Evolutionary conservation across 2,888 invertebrate species (phyloP).

Genomic region (Phymatocera aterrima): DNA sequence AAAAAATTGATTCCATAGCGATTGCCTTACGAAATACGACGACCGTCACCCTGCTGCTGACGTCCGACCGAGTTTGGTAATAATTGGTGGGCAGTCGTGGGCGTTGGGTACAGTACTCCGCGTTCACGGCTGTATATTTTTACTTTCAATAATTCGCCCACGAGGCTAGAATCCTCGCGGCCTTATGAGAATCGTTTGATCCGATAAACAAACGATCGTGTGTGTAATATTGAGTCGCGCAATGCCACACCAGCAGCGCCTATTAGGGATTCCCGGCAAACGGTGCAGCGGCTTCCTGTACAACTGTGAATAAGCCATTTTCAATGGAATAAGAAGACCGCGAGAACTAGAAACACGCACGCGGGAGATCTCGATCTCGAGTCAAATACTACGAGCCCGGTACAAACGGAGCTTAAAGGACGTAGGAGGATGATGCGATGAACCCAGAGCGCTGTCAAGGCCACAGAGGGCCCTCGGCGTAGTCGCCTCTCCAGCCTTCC

Average conservation of each 20-base stretch:
- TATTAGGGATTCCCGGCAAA: not conserved
- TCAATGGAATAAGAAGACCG: not conserved
- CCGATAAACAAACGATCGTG: not conserved
- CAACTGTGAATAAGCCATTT: too few species aligned
- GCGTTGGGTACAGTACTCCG: conserved; percentile 7
- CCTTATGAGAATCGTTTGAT: not conserved
- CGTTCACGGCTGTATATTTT: conserved; percentile 27
- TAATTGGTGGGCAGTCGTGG: conserved; percentile 41
- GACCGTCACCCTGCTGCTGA: conserved; percentile 2
- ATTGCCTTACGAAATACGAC: conserved; percentile 23
- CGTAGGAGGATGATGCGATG: conserved; percentile 53
- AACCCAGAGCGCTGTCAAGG: conserved; percentile 56
- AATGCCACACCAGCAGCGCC: too few species aligned
- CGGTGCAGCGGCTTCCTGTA: too few species aligned
- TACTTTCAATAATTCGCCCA: conserved; percentile 43
- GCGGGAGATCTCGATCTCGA: not conserved
- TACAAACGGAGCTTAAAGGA: conserved; percentile 41
- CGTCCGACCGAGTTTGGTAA: conserved; percentile 27
- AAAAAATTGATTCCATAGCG: not conserved
- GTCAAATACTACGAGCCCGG: not conserved
- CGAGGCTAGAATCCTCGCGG: conserved; percentile 3
- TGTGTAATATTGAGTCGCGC: too few species aligned
- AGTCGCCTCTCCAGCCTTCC: conserved; percentile 9
- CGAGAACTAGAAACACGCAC: not conserved
- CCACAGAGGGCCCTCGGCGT: conserved; percentile 35